Percentiles rank a stretch among this genome's conserved stretches.
Evolutionary conservation across 2,888 invertebrate species (phyloP).

Genomic region (Sinhomidia bicolor): DNA sequence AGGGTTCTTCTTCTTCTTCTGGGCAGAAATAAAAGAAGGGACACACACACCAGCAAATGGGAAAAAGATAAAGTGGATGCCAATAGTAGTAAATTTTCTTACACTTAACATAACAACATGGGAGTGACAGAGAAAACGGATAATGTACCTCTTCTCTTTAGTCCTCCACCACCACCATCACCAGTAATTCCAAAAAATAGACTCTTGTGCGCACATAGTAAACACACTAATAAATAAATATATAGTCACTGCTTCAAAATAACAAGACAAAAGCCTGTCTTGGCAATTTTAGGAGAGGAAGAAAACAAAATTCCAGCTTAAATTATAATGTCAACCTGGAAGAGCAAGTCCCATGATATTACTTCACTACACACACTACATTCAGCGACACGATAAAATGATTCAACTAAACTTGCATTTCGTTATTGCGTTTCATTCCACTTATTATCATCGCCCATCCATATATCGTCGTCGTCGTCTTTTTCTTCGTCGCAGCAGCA

Average conservation of each 20-base stretch:
- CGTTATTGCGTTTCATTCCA: slow-evolving; percentile 17
- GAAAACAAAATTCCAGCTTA: not conserved
- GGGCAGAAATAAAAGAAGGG: no score
- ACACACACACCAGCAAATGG: slow-evolving; percentile 39
- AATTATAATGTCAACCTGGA: slow-evolving; percentile 5
- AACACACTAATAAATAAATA: no score
- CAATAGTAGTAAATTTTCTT: slow-evolving; percentile 53
- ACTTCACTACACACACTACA: not conserved
- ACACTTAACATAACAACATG: slow-evolving; percentile 47
- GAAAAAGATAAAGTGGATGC: slow-evolving; percentile 57
- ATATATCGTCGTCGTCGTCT: no score
- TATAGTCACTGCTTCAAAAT: no score
- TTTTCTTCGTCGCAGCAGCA: no score
- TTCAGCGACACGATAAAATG: slow-evolving; percentile 1
- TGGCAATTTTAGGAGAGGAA: not conserved
- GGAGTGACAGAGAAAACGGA: slow-evolving; percentile 16
- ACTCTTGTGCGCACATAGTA: not conserved
- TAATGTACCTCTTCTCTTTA: not conserved
- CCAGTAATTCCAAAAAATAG: not conserved
- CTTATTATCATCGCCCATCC: not conserved
- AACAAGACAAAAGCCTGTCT: no score
- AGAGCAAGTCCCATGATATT: slow-evolving; percentile 10
- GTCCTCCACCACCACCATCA: not conserved
- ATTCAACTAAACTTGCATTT: slow-evolving; percentile 9
- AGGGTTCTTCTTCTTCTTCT: no score